phyloP scores from a whole-genome alignment of 2,113 vertebrate genomes.

The Mungos mungo region DNA sequence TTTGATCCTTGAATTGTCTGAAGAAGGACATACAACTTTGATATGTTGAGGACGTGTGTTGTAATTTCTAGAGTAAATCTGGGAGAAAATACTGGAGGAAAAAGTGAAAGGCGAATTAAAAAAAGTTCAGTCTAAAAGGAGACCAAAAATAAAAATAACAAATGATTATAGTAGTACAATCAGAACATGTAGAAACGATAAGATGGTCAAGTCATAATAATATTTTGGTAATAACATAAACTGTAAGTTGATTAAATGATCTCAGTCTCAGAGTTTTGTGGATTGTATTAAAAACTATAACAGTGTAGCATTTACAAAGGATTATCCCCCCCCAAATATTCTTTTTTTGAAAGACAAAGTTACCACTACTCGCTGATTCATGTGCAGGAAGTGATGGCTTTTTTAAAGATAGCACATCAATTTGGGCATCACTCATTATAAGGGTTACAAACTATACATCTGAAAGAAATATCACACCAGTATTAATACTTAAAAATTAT shows the following conservation, averaged over 20 bases:
- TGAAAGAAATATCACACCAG: background rate
- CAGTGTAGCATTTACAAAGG: background rate
- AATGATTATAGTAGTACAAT: background rate
- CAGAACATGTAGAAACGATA: background rate
- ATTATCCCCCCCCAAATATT: background rate
- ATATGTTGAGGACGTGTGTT: background rate
- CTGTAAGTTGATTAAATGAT: background rate
- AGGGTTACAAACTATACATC: background rate
- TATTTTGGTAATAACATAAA: background rate
- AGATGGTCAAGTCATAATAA: background rate
- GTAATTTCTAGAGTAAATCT: background rate
- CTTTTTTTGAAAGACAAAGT: background rate
- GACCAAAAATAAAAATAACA: background rate
- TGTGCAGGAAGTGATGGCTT: background rate
- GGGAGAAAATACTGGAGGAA: background rate
- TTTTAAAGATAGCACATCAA: background rate
- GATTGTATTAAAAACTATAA: background rate
- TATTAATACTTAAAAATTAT: background rate
- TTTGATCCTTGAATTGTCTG: background rate
- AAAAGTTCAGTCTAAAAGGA: background rate
- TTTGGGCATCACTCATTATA: background rate
- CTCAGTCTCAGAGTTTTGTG: background rate
- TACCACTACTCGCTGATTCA: background rate
- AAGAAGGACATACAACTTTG: background rate
- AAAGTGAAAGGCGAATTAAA: background rate